Conservation (phyloP, 2,113 vertebrate species). For the Charadrius vociferus region DNA sequence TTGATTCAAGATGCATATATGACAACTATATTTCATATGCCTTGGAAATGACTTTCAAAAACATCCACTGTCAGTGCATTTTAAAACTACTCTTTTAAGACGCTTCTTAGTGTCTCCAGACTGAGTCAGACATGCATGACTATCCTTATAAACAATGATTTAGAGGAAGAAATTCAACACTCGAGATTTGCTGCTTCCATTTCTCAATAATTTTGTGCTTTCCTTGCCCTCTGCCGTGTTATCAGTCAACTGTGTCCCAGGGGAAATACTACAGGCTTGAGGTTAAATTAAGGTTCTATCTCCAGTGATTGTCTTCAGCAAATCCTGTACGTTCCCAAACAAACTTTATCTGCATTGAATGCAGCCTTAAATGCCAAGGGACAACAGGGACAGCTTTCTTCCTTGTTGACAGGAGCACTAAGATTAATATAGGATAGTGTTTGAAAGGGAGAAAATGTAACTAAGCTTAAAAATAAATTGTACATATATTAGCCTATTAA, state of each 20-base stretch:
- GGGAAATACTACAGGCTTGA: conserved; percentile 69
- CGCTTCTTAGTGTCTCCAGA: background rate
- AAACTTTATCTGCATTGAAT: conserved; percentile 68
- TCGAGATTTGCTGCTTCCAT: conserved; percentile 32
- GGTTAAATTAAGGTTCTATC: conserved; percentile 78
- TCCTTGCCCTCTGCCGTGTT: conserved; percentile 55
- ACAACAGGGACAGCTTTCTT: conserved; percentile 21
- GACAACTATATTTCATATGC: background rate
- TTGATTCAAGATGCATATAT: background rate
- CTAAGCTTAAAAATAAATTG: conserved; percentile 40
- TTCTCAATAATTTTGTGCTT: conserved; percentile 75
- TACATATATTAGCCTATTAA: conserved; percentile 35
- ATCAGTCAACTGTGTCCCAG: conserved; percentile 66
- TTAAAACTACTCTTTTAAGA: conserved; percentile 29
- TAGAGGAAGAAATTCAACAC: conserved; percentile 66
- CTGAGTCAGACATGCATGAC: conserved; percentile 43
- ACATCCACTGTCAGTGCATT: background rate
- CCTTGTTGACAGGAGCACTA: background rate
- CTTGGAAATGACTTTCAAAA: conserved; percentile 28
- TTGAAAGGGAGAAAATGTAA: conserved; percentile 45
- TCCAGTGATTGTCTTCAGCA: conserved; percentile 71
- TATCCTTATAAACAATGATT: conserved; percentile 70
- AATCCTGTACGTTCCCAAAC: conserved; percentile 51
- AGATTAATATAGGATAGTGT: conserved; percentile 20
- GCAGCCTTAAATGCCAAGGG: conserved; percentile 20